Conservation (phyloP, 64 coral and sea anemone genomes). For the Actinia equina region DNA sequence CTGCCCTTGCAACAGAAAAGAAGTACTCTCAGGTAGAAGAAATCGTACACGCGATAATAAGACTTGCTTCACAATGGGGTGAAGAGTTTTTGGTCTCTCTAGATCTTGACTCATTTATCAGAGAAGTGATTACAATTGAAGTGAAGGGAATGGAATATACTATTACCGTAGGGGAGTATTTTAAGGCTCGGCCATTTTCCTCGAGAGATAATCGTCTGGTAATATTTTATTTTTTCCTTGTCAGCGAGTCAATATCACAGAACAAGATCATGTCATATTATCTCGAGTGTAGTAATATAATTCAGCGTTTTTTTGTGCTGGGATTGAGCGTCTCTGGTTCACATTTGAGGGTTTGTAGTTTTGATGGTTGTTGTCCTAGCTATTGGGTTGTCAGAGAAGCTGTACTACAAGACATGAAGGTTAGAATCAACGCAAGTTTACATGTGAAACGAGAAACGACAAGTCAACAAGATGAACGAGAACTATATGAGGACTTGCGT, state of each 20-base stretch:
- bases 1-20: background rate
- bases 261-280: conserved; percentile 40
- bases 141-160: conserved; percentile 17
- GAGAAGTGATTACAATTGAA: conserved; percentile 42
- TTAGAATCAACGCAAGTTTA: background rate
- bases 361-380: conserved; percentile 26
- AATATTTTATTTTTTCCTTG: conserved; percentile 29
- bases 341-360: conserved; percentile 41
- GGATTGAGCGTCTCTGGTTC: conserved; percentile 33
- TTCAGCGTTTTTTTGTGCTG: conserved; percentile 39
- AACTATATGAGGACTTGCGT: background rate
- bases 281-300: conserved; percentile 50
- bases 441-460: background rate
- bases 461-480: background rate
- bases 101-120: conserved; percentile 39
- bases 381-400: conserved; percentile 59
- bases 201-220: conserved; percentile 24
- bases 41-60: conserved; percentile 27
- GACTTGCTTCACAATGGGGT: conserved; percentile 29
- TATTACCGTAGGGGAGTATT: conserved; percentile 27
- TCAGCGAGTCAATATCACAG: conserved; percentile 22
- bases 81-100: conserved; percentile 15
- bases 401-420: conserved; percentile 37
- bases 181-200: conserved; percentile 41
- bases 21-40: conserved; percentile 15